phyloP scores from a whole-genome alignment of 2,888 invertebrate species.

The Archaeoteleia sp. region DNA sequence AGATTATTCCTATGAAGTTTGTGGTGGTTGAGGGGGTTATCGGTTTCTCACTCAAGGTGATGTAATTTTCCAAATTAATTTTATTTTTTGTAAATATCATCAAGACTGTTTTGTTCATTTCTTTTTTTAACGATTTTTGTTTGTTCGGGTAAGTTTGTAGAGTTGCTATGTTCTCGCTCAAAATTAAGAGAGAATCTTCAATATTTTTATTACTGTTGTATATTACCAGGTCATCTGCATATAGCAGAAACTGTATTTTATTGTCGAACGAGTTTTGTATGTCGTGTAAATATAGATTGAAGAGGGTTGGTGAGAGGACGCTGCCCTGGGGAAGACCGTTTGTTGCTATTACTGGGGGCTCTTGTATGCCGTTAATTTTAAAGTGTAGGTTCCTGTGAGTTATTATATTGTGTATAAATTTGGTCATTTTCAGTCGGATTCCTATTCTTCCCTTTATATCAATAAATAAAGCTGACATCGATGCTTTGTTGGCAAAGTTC shows the following conservation, averaged over 20 bases:
- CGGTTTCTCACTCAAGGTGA: too few species aligned
- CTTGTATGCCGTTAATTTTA: not conserved
- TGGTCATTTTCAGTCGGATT: not conserved
- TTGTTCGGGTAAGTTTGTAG: not conserved
- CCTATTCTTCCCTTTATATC: too few species aligned
- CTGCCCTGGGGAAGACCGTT: slow-evolving; percentile 4
- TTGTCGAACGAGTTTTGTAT: not conserved
- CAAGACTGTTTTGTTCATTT: slow-evolving; percentile 6
- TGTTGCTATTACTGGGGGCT: not conserved
- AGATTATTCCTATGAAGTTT: too few species aligned
- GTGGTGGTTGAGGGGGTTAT: too few species aligned
- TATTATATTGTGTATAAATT: slow-evolving; percentile 4
- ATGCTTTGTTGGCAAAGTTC: too few species aligned
- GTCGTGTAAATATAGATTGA: slow-evolving; percentile 3
- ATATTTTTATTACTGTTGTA: not conserved
- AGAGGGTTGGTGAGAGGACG: slow-evolving; percentile 8
- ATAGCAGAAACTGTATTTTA: not conserved
- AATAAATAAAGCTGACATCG: too few species aligned
- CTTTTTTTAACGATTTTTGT: slow-evolving; percentile 2
- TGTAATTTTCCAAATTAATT: too few species aligned
- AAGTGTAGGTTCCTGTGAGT: not conserved
- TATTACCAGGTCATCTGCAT: slow-evolving; percentile 6
- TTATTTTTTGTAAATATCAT: slow-evolving; percentile 6
- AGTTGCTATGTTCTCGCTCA: not conserved
- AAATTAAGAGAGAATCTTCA: not conserved